Conservation (phyloP, 1,140 invertebrate species). For the Diprion similis region DNA sequence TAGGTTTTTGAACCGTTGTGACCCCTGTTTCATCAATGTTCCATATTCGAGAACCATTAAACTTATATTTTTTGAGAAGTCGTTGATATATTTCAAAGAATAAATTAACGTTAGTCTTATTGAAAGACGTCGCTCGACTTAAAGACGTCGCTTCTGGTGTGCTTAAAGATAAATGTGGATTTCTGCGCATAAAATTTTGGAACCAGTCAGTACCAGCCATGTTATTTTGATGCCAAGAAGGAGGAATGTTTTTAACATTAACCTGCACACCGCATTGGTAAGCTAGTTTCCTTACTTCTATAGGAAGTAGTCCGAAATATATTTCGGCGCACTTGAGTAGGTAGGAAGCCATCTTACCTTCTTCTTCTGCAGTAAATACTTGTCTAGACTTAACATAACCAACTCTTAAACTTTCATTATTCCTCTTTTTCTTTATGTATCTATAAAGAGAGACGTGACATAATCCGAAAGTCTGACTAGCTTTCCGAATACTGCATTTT, state of each 20-base stretch:
- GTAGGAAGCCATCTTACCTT: conserved; percentile 14
- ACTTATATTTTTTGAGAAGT: conserved; percentile 26
- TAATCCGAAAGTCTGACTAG: too few species aligned
- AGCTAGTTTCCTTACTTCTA: conserved; percentile 32
- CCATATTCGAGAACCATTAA: conserved; percentile 41
- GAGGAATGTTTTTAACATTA: conserved; percentile 29
- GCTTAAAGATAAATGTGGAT: conserved; percentile 33
- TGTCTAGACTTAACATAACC: not conserved
- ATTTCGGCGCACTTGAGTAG: conserved; percentile 22
- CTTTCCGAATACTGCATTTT: too few species aligned
- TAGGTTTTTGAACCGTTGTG: too few species aligned
- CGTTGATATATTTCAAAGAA: conserved; percentile 39
- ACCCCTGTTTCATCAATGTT: conserved; percentile 59
- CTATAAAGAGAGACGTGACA: conserved; percentile 10
- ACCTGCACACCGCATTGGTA: conserved; percentile 30
- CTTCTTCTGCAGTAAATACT: conserved; percentile 18
- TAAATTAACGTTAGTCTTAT: conserved; percentile 33
- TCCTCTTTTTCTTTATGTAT: conserved; percentile 14
- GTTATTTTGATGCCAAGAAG: conserved; percentile 33
- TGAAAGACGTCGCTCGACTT: conserved; percentile 38
- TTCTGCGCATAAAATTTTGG: conserved; percentile 35
- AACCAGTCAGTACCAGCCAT: conserved; percentile 37
- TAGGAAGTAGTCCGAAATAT: conserved; percentile 31
- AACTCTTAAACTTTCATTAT: not conserved
- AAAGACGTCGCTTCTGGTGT: conserved; percentile 40